Conservation (phyloP, 2,888 invertebrate genomes). For the Drosophila niveifrons region DNA sequence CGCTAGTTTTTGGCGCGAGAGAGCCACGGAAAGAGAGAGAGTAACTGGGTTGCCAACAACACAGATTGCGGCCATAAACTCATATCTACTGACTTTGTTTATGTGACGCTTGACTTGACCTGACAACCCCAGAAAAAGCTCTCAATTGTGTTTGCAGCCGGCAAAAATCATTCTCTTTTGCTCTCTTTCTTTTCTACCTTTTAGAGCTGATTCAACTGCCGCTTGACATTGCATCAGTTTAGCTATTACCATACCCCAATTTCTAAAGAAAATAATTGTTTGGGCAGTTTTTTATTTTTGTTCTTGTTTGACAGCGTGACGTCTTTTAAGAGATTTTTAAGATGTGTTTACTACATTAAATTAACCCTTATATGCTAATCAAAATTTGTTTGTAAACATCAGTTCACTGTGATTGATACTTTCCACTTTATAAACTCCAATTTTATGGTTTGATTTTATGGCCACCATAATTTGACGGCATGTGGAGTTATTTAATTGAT, state of each 20-base stretch:
- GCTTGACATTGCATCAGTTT: constrained; percentile 49
- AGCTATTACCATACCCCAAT: not conserved
- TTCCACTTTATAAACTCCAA: constrained; percentile 1
- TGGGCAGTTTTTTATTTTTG: constrained; percentile 4
- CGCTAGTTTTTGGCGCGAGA: constrained; percentile 27
- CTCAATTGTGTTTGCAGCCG: constrained; percentile 25
- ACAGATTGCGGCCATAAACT: constrained; percentile 13
- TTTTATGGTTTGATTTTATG: constrained; percentile 9
- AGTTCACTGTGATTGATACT: constrained; percentile 13
- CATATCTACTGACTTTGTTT: constrained; percentile 10
- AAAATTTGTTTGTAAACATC: not conserved
- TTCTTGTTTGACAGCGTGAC: constrained; percentile 1
- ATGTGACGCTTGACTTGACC: constrained; percentile 12
- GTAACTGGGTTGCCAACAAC: constrained; percentile 51
- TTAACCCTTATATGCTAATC: constrained; percentile 22
- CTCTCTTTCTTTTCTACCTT: constrained; percentile 8
- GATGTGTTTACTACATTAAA: not conserved
- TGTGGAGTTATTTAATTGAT: constrained; percentile 3
- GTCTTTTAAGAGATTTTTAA: constrained; percentile 2
- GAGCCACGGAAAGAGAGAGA: constrained; percentile 11
- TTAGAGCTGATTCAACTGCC: constrained; percentile 38
- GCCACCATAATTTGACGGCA: constrained; percentile 7
- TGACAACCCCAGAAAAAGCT: constrained; percentile 48
- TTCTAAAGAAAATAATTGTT: constrained; percentile 5
- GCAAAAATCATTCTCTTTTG: constrained; percentile 10